Conservation (phyloP, 2,888 invertebrate genomes). For the Hirudinaria manillensis region DNA sequence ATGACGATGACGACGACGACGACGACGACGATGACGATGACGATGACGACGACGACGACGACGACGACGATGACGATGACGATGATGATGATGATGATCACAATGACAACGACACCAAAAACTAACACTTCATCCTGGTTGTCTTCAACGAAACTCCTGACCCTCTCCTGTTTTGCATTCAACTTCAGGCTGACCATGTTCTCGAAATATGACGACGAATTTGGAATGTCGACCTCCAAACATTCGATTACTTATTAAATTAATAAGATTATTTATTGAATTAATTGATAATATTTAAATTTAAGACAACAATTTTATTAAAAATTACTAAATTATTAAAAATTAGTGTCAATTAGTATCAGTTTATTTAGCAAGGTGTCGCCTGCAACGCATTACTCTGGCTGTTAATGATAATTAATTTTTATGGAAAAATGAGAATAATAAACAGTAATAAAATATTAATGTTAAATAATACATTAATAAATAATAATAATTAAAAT, state of each 20-base stretch:
- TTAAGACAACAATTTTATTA: no score
- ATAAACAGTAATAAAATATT: no score
- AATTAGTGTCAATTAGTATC: no score
- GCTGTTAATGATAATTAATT: no score
- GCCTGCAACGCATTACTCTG: no score
- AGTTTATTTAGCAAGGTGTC: no score
- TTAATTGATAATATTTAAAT: no score
- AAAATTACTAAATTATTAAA: no score
- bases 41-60: conserved; percentile 26
- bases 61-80: not conserved
- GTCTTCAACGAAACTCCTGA: not conserved
- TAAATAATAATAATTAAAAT: no score
- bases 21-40: conserved; percentile 28
- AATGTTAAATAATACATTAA: no score
- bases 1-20: conserved; percentile 28
- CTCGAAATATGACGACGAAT: conserved; percentile 14
- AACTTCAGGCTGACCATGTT: conserved; percentile 19
- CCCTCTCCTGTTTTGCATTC: conserved; percentile 1
- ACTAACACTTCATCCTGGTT: conserved; percentile 4
- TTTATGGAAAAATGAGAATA: no score
- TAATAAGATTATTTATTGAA: no score
- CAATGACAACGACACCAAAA: not conserved
- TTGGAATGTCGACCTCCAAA: not conserved
- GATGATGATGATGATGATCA: not conserved
- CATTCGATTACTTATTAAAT: not conserved